Evolutionary conservation across 2,797 vertebrate genomes (phyloP), one percentile per base, ranked within the genome.

Genomic region (Syndactyla subalaris): DNA sequence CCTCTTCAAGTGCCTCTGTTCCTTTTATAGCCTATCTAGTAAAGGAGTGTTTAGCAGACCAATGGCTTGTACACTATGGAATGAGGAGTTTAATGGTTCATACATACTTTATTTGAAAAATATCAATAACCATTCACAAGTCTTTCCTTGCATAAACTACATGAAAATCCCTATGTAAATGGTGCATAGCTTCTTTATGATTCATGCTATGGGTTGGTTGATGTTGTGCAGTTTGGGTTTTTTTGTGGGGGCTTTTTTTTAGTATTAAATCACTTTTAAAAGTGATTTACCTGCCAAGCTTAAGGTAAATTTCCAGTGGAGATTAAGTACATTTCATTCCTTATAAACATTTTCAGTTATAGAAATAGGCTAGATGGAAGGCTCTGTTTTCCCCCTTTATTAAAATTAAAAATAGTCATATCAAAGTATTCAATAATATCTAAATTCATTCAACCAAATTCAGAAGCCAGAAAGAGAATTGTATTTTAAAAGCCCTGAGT

Each of bases 81-180:
- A 97, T 96, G 95, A 92, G 80, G 55, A 96, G 91, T 95, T 98
- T 97, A 98, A 98, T 97, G 97, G 96, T 96, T 98, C 97, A 97
- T 97, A 95, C 95, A 97, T 91, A 96, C 95, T 97, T 97, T 95
- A 98, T 97, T 96, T 97, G 94, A 97, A 97, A 98, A 98, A 97
- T 97, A 97, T 97, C 97, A 97, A 93, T 98, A 98, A 97, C 92
- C 80, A 96, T 97, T 97, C 97, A 93, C 91, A 94, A 83, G 89
- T 71, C 88, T 96, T 90, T 96, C 96, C 96, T 97, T 97, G 94
- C 95, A 97, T 95, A 97, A 97, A 96, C 95, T 96, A 85, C 88
- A 95, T 96, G 91, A 97, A 97, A 97, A 97, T 96, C 36, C 68
- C 45, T 80, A 96, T 96, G 91, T 95, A 98, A 97, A 98, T 97